Base-by-base conservation (phyloP, 2,888 invertebrate genomes). In the Brachypterus glaber region DNA sequence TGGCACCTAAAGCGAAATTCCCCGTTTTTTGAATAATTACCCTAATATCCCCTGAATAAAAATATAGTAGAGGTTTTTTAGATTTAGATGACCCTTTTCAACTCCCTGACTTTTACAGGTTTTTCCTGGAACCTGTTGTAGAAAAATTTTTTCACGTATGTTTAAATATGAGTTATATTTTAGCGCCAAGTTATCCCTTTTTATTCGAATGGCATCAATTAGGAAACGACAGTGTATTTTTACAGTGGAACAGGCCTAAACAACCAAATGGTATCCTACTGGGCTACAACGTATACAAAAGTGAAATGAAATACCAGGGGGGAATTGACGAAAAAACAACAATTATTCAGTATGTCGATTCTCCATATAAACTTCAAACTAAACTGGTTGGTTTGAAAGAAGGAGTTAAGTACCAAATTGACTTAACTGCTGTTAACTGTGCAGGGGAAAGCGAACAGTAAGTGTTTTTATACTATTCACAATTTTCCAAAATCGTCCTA, bases 371-470 rank as follows among this genome's bases (percentile, higher is more conserved):
- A 33, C 49, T 51, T 15, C 58, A 58, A 36, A 54, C 55, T 3
- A 59, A 59, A 44, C 37, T 59, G 7, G 55, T 56, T 1, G 56
- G 56, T 5, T 30, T 59, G 30, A 49, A 49, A 33, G 44, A 46
- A 26, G 56, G 54, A 5, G 45, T 43, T 12, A 55, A 50, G 34
- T 58, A 58, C 39, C 51, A 47, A 34, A 50, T 59, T 4, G 50
- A 53, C 16, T 48, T 59, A 21, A 53, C 52, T 2, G 57, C 58
- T n/a, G 45, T 56, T 3, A 59, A 59, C 41, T 59, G 59, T 36
- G 58, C 56, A 2, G 59, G 59, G 26, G 59, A 59, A 40, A 53
- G 59, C 27, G 54, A 55, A 34, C 50, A 47, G 58, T 57, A 49
- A 48, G 50, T n/a, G n/a, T n/a, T n/a, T n/a, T n/a, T n/a, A n/a